These are phyloP conservation scores for Struthidea cinerea DNA, from an alignment of 2,113 vertebrate species.

Conservation along the genomic window DNA sequence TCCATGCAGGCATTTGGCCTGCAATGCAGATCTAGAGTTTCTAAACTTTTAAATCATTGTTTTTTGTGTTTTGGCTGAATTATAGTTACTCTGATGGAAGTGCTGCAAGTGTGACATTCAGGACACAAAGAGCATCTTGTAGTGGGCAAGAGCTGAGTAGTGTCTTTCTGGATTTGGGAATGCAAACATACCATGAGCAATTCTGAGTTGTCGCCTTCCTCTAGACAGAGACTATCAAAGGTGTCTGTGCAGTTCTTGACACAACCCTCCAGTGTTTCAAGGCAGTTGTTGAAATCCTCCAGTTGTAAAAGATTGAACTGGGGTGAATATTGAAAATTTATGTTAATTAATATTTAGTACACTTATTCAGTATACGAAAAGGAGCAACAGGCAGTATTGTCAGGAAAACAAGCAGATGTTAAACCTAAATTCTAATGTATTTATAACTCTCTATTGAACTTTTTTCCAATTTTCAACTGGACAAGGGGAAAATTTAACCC, in stretches of 20 bases:
- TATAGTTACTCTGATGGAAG: neutral
- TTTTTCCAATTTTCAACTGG: neutral
- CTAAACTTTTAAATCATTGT: neutral
- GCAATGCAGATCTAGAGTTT: neutral
- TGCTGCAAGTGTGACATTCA: neutral
- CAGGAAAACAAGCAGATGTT: neutral
- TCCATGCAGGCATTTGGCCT: neutral
- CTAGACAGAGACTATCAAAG: constrained; percentile 55
- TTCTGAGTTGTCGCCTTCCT: constrained; percentile 52
- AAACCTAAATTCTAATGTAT: neutral
- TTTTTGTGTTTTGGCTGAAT: neutral
- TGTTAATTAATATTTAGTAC: neutral
- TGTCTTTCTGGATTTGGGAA: neutral
- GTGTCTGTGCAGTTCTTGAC: constrained; percentile 72
- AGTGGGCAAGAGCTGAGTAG: neutral
- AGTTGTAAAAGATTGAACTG: constrained; percentile 72
- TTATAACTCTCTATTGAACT: neutral
- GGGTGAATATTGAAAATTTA: neutral
- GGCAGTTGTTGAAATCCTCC: constrained; percentile 71
- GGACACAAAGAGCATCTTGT: neutral
- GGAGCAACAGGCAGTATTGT: neutral
- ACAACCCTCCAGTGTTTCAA: constrained; percentile 74
- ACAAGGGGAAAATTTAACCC: neutral
- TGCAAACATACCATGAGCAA: constrained; percentile 44
- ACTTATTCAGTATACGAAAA: neutral